Evolutionary conservation across 2,797 vertebrate genomes (phyloP), one percentile per base, ranked within the genome.

Genomic region (Lateolabrax maculatus): DNA sequence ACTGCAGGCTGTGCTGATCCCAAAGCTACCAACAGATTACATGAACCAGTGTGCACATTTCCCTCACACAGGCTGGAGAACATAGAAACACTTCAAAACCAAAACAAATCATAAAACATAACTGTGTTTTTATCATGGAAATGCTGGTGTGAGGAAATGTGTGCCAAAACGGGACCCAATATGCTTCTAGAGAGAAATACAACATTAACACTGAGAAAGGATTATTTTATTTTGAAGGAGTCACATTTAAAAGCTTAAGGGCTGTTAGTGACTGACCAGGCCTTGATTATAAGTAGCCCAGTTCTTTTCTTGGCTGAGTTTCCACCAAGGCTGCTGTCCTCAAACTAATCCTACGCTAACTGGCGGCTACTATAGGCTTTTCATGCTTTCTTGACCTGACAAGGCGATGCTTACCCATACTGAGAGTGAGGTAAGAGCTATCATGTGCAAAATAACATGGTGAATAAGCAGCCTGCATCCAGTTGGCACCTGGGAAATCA

Each of bases 261-360:
- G 71, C 46, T 44, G 62, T 49, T 36, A 70, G 73, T 71, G 70
- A 72, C 48, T 16, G 75, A 49, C 19, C 43, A 29, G 77, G 58
- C 68, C 71, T 71, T 19, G 46, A 60, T 82, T 81, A 78, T 70
- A 85, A 86, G 84, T 75, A 81, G 66, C 71, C 77, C 53, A 11
- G 76, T 62, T 86, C 82, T 85, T 89, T 75, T 48, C 77, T 71
- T 75, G 80, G 80, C 80, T 66, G 7, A 21, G 65, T 63, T 83
- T 85, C 67, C 48, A 51, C 68, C 65, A n/a, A 61, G 65, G 57
- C 82, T 77, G 55, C 67, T 61, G 68, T 77, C 79, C 68, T 83
- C 52, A 0, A 29, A 78, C 67, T 92, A 90, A 93, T 92, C 90
- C 88, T 71, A 39, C 1, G 2, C 67, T 80, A 69, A 70, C 71